Percentiles rank a stretch among this genome's conserved stretches.
phyloP scores from a whole-genome alignment of 1,140 invertebrate genomes.

The Meloidogyne exigua region DNA sequence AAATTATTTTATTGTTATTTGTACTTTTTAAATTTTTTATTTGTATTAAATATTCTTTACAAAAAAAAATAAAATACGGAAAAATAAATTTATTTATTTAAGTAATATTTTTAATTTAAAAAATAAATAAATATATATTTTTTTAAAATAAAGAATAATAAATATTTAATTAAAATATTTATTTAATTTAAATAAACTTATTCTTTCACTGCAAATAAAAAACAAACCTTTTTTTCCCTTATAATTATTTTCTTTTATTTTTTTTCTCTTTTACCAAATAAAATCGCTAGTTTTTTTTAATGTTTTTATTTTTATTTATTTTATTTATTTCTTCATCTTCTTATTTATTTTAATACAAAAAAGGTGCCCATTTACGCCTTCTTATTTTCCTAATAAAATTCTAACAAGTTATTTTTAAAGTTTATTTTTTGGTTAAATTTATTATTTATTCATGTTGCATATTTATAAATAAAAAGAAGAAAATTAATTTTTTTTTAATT shows the following conservation, averaged over 20 bases:
- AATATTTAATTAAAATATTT: too few species aligned
- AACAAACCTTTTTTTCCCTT: too few species aligned
- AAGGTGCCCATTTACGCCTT: slow-evolving; percentile 4
- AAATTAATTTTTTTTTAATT: too few species aligned
- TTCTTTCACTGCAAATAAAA: too few species aligned
- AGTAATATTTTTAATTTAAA: too few species aligned
- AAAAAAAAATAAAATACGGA: too few species aligned
- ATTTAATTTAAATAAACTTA: too few species aligned
- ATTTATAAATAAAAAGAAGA: too few species aligned
- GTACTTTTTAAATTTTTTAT: neutral
- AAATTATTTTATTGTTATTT: neutral
- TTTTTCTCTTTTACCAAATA: neutral
- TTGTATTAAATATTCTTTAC: neutral
- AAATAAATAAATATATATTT: too few species aligned
- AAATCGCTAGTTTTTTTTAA: neutral
- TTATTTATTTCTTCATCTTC: neutral
- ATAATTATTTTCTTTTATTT: neutral
- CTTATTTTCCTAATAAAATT: neutral
- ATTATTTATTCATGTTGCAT: too few species aligned
- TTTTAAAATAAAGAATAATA: too few species aligned
- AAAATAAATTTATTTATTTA: too few species aligned
- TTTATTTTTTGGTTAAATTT: neutral
- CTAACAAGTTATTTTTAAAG: neutral
- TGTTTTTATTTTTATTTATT: neutral
- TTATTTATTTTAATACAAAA: neutral